Evolutionary conservation across 2,113 vertebrate species (phyloP), one percentile per base, ranked within the genome.

Genomic region (Catharus minimus): DNA sequence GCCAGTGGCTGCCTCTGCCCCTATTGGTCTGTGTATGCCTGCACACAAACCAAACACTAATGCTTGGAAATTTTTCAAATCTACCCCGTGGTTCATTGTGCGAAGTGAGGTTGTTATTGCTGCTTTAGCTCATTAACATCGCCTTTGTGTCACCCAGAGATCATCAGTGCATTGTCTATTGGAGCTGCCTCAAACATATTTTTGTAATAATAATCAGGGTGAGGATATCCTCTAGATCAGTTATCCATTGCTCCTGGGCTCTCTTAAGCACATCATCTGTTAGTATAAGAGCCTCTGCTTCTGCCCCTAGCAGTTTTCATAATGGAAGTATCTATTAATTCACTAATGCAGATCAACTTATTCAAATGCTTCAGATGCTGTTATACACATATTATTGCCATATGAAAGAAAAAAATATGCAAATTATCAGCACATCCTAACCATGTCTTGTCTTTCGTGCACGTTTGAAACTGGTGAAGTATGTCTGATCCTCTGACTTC

Each of bases 1-100:
- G 46, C 28, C 6, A 3, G 47, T 26, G 13, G 19, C 44, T 28
- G 15, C 11, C 43, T 88, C 38, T 77, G 57, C 43, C 56, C 20
- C 43, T 33, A 13, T 30, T 80, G 4, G 1, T 62, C 56, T 62
- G 39, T 28, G 12, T 23, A 8, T 71, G 47, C 39, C 69, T 43
- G 16, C 4, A 1, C 0, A 0, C 22, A 60, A 89, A 64, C 13
- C 15, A 89, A 84, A 75, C 1, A 1, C 19, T 32, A 60, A 13
- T 9, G 23, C 53, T 64, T 78, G 73, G 62, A 76, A 72, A 71
- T 32, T 60, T 75, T 91, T 91, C 62, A 82, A 15, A 80, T 33
- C 20, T 53, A 47, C n/a, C 71, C 49, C 30, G 55, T 53, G 62
- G 41, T 61, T 82, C 75, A 22, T 24, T 19, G 17, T 28, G 32